These are phyloP conservation scores for Herpetotheres cachinnans DNA, from an alignment of 2,113 vertebrate genomes.

Conservation along the genomic window DNA sequence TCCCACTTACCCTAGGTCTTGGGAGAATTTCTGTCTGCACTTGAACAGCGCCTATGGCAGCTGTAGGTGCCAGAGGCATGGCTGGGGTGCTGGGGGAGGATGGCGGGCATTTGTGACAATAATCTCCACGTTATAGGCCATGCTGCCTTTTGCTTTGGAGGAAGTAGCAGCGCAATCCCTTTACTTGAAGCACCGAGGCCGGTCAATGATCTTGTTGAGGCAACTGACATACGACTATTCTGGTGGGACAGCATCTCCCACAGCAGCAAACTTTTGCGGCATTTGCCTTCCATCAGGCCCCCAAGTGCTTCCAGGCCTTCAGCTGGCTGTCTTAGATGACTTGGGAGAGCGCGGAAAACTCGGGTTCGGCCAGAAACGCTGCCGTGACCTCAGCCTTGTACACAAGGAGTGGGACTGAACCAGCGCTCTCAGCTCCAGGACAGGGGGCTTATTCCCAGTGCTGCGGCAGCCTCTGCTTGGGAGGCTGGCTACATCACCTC, in stretches of 20 bases:
- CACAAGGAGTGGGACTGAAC: rapidly evolving
- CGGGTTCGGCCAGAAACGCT: background rate
- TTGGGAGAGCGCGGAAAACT: rapidly evolving
- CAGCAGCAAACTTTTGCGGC: background rate
- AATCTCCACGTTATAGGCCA: background rate
- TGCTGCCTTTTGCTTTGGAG: background rate
- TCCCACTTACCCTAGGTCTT: background rate
- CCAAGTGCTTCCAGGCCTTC: background rate
- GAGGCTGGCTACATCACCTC: background rate
- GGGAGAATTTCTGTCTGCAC: background rate
- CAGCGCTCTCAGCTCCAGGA: rapidly evolving
- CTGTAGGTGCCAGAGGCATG: background rate
- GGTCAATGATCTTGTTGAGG: rapidly evolving
- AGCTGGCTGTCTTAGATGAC: rapidly evolving
- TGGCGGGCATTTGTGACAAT: no score
- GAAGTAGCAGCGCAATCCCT: background rate
- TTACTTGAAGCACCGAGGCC: rapidly evolving
- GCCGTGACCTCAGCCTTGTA: background rate
- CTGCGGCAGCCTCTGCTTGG: background rate
- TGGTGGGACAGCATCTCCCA: background rate
- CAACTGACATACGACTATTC: rapidly evolving
- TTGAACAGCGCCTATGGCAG: background rate
- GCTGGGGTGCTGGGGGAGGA: no score
- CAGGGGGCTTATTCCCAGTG: rapidly evolving
- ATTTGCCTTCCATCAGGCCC: rapidly evolving